Percentiles rank a stretch among this genome's conserved stretches.
Evolutionary conservation across 2,797 vertebrate species (phyloP).

Genomic region (Pangasius mekongensis): DNA sequence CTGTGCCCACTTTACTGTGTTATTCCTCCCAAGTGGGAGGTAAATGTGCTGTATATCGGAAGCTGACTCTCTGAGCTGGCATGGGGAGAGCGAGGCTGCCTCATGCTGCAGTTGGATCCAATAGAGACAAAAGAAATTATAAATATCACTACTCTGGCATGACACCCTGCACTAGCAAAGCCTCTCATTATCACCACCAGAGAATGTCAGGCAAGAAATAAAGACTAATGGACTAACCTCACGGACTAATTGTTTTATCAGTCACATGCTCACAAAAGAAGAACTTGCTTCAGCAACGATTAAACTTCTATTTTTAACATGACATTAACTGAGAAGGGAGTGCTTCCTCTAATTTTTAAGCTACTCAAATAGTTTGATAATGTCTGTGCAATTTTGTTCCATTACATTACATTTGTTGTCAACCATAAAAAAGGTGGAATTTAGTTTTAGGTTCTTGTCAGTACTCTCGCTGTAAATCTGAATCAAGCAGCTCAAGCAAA

Average conservation of each 20-base stretch:
- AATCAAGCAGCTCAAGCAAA: constrained; percentile 76
- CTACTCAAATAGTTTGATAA: neutral
- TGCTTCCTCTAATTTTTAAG: constrained; percentile 55
- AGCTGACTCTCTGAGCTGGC: constrained; percentile 50
- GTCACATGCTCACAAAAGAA: constrained; percentile 59
- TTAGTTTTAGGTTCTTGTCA: constrained; percentile 70
- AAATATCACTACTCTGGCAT: constrained; percentile 69
- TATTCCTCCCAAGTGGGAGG: constrained; percentile 53
- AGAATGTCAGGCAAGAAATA: constrained; percentile 69
- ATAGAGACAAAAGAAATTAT: constrained; percentile 70
- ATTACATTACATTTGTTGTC: constrained; percentile 70
- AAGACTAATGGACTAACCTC: constrained; percentile 75
- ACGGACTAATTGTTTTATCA: constrained; percentile 69
- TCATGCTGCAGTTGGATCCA: constrained; percentile 53
- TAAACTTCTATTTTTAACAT: constrained; percentile 68
- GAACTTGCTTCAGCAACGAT: constrained; percentile 64
- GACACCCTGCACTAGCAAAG: constrained; percentile 61
- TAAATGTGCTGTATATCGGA: constrained; percentile 59
- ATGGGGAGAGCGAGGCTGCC: constrained; percentile 59
- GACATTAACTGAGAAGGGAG: constrained; percentile 35
- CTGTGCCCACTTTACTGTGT: constrained; percentile 57
- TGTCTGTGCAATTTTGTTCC: neutral
- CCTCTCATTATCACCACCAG: constrained; percentile 69
- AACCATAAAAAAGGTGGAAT: constrained; percentile 67
- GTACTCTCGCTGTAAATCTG: constrained; percentile 76